phyloP scores from a whole-genome alignment of 1,140 invertebrate genomes.

The Glossosoma conforme region DNA sequence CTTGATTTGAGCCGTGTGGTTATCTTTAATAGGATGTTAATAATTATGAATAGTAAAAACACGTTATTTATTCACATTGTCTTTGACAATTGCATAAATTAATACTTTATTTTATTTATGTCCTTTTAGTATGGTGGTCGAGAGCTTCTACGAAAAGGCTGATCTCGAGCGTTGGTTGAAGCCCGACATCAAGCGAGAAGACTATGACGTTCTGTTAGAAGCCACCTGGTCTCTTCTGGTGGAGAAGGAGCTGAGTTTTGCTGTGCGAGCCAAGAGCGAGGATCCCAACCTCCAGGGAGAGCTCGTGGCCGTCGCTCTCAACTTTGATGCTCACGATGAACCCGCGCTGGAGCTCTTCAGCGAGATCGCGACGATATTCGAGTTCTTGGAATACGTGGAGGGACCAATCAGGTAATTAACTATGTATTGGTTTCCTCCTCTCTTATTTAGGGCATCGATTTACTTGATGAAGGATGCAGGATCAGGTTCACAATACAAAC shows the following conservation, averaged over 20 bases:
- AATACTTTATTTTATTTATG: conserved; percentile 1
- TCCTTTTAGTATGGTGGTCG: conserved; percentile 66
- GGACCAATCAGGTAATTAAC: conserved; percentile 60
- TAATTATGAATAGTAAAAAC: conserved; percentile 4
- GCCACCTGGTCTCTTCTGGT: conserved; percentile 63
- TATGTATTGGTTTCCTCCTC: no score
- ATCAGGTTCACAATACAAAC: no score
- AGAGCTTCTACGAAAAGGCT: conserved; percentile 78
- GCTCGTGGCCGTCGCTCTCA: conserved; percentile 62
- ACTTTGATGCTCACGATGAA: conserved; percentile 75
- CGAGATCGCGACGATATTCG: conserved; percentile 66
- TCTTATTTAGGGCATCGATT: no score
- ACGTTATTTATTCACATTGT: no score
- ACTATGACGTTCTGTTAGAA: conserved; percentile 64
- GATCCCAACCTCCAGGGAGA: no score
- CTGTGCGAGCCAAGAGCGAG: conserved; percentile 49
- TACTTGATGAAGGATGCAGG: no score
- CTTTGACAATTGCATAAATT: no score
- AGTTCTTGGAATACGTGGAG: conserved; percentile 73
- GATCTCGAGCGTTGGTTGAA: conserved; percentile 74
- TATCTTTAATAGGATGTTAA: no score
- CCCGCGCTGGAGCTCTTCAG: conserved; percentile 64
- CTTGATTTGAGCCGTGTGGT: no score
- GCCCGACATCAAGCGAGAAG: conserved; percentile 55
- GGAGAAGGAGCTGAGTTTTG: conserved; percentile 65